phyloP scores from a whole-genome alignment of 1,140 invertebrate species.

The Vanessa tameamea region DNA sequence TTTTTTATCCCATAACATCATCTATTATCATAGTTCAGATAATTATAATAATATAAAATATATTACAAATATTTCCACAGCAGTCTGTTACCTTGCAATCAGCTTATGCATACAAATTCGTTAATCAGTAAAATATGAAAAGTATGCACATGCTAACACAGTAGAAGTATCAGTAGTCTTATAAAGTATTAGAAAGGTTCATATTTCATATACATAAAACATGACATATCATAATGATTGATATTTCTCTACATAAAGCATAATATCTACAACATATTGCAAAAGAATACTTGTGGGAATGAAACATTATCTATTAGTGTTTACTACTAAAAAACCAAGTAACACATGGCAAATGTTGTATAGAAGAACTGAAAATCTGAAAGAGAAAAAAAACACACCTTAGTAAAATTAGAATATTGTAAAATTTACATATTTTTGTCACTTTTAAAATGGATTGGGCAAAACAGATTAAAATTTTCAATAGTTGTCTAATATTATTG shows the following conservation, averaged over 20 bases:
- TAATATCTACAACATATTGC: slow-evolving; percentile 16
- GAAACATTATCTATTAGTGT: slow-evolving; percentile 16
- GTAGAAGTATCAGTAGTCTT: slow-evolving; percentile 11
- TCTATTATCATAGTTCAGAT: slow-evolving; percentile 9
- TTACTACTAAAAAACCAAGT: slow-evolving; percentile 7
- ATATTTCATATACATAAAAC: not conserved
- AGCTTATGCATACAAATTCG: slow-evolving; percentile 17
- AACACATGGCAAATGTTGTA: slow-evolving; percentile 22
- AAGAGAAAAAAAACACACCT: not conserved
- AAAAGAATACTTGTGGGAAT: slow-evolving; percentile 23
- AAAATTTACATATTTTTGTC: too few species aligned
- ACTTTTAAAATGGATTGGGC: too few species aligned
- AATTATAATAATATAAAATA: slow-evolving; percentile 26
- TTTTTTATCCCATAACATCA: slow-evolving; percentile 1
- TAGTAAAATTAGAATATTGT: not conserved
- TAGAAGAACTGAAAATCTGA: not conserved
- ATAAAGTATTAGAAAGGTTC: not conserved
- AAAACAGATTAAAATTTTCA: too few species aligned
- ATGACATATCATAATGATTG: not conserved
- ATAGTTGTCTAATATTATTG: too few species aligned
- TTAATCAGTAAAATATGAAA: slow-evolving; percentile 14
- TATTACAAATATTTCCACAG: slow-evolving; percentile 28
- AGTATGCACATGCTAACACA: slow-evolving; percentile 14
- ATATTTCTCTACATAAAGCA: not conserved
- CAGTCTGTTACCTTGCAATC: slow-evolving; percentile 18